Percentiles rank a stretch among this genome's conserved stretches.
phyloP scores from a whole-genome alignment of 2,113 vertebrate species.

The Pelecanoides urinatrix region DNA sequence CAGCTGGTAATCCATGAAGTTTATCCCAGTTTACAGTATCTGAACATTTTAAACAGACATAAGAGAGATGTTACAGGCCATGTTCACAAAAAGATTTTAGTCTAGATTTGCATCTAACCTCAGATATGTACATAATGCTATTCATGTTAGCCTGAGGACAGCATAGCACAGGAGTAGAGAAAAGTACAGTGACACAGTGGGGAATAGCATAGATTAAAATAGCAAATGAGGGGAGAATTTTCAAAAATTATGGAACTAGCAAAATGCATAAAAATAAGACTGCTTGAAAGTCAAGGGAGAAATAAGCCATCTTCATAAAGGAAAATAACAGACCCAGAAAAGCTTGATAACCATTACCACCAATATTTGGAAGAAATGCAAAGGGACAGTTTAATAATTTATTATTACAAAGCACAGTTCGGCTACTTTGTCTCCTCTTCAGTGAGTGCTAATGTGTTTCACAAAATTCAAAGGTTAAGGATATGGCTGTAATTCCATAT shows the following conservation, averaged over 20 bases:
- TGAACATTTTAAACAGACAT: not conserved
- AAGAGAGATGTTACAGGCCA: not conserved
- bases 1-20: not conserved
- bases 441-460: not conserved
- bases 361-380: not conserved
- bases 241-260: not conserved
- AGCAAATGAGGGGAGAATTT: slow-evolving; percentile 24
- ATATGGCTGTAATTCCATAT: not conserved
- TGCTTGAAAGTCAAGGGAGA: not conserved
- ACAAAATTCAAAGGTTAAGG: not conserved
- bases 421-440: not conserved
- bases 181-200: slow-evolving; percentile 13
- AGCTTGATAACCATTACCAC: not conserved
- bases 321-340: not conserved
- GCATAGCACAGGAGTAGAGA: not conserved
- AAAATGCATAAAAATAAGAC: not conserved
- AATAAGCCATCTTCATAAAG: not conserved
- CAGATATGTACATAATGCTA: slow-evolving; percentile 26
- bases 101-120: slow-evolving; percentile 29
- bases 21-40: not conserved
- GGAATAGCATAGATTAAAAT: slow-evolving; percentile 50
- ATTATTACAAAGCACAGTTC: not conserved
- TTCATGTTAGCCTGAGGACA: slow-evolving; percentile 50
- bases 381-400: not conserved
- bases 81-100: not conserved